phyloP scores from a whole-genome alignment of 2,113 vertebrate species.

The Phalacrocorax brasilianus region DNA sequence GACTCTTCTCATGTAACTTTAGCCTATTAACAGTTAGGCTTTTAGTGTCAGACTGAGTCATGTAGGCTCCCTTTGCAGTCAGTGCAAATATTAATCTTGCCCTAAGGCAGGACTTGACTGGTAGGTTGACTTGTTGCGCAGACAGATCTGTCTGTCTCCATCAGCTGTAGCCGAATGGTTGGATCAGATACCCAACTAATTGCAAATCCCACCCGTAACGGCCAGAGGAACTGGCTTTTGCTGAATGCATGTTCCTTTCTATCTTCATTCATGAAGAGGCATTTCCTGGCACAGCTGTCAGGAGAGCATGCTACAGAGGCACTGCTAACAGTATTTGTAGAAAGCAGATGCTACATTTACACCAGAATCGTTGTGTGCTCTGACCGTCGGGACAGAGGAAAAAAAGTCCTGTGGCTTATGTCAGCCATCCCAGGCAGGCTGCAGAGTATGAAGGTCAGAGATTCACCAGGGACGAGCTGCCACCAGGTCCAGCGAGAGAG shows the following conservation, averaged over 20 bases:
- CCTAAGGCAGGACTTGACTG: neutral
- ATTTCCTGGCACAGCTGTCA: neutral
- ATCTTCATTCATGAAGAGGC: neutral
- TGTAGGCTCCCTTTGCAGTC: neutral
- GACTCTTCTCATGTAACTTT: neutral
- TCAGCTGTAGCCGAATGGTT: neutral
- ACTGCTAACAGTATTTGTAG: neutral
- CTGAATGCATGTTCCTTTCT: neutral
- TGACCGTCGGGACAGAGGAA: neutral
- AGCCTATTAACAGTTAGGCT: neutral
- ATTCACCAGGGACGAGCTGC: neutral
- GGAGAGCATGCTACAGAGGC: neutral
- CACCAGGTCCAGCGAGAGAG: neutral
- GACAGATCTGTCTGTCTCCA: neutral
- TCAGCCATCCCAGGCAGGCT: neutral
- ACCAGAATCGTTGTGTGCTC: neutral
- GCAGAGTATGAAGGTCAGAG: constrained; percentile 1
- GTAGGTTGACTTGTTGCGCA: neutral
- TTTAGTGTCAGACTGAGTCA: neutral
- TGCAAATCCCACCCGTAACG: neutral
- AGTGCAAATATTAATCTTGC: neutral
- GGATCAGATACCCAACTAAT: neutral
- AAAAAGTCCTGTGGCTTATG: neutral
- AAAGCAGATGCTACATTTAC: neutral
- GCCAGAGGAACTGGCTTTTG: neutral